Base-by-base conservation (phyloP, 2,888 invertebrate genomes). In the Hemistola chrysoprasaria region DNA sequence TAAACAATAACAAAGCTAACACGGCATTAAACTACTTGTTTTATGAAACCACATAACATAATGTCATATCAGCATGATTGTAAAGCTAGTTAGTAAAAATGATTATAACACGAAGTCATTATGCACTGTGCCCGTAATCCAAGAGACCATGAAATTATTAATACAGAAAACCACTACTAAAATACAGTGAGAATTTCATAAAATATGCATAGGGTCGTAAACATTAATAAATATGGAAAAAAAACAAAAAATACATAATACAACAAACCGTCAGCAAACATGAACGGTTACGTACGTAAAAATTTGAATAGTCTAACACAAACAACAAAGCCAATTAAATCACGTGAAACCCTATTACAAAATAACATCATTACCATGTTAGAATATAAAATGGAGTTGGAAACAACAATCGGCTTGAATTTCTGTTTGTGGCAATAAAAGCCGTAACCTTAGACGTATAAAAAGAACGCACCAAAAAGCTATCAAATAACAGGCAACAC, bases 1-100 rank as follows among this genome's bases (percentile, higher is more conserved):
- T 57, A 58, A 59, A 63, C 57, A 59, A 63, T 55, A 47, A 33
- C 47, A 33, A 47, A 35, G 45, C 45, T 6, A 1, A 29, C 53
- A 52, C 47, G 41, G 50, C 40, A 16, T 16, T 16, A 3, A 16
- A 16, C 16, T 16, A 16, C 16, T 3, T 50, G 58, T 59, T 51
- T 48, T 55, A 54, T 50, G 42, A 47, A 51, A 22, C 35, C 29
- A 37, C 40, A 47, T 35, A 43, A 37, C 8, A 32, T 37, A 36
- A 45, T 25, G 38, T 38, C 33, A 39, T 39, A 20, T n/a, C 16
- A n/a, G 16, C 21, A 27, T 41, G 30, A 27, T 27, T 34, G 28
- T 30, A 39, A 44, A 36, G 26, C 11, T 28, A 22, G 46, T 30
- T 41, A 50, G 32, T 43, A 50, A 11, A 26, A 26, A 33, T 39